phyloP scores from a whole-genome alignment of 2,888 invertebrate genomes.

The Galerucella pusilla region DNA sequence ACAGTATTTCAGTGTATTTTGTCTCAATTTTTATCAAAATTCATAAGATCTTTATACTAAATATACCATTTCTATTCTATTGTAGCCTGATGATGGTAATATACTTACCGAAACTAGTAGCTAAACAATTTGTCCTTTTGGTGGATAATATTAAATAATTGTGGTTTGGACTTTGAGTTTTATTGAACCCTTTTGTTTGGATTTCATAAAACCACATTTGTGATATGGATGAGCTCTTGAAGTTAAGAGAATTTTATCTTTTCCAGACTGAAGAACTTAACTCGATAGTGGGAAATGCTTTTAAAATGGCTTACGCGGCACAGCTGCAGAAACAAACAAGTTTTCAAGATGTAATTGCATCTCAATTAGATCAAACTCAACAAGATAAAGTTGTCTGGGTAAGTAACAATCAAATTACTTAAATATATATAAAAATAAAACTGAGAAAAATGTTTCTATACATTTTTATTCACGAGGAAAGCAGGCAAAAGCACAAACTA shows the following conservation, averaged over 20 bases:
- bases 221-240: background rate
- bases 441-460: too few relatives aligned
- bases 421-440: background rate
- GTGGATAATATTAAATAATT: too few relatives aligned
- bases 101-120: too few relatives aligned
- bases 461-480: background rate
- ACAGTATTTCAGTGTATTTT: too few relatives aligned
- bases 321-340: conserved; percentile 78
- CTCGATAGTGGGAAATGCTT: conserved; percentile 89
- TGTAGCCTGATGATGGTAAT: too few relatives aligned
- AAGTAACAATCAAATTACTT: conserved; percentile 41
- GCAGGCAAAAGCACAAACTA: background rate
- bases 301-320: conserved; percentile 91
- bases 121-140: too few relatives aligned
- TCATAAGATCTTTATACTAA: too few relatives aligned
- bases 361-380: conserved; percentile 65
- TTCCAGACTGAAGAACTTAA: conserved; percentile 88
- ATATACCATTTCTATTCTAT: too few relatives aligned
- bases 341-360: conserved; percentile 77
- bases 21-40: too few relatives aligned
- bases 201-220: too few relatives aligned
- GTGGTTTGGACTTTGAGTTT: too few relatives aligned
- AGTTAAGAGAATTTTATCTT: conserved; percentile 36
- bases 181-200: too few relatives aligned
- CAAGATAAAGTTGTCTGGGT: conserved; percentile 68